Evolutionary conservation across 2,113 vertebrate genomes (phyloP).

Genomic region (Tiliqua scincoides): DNA sequence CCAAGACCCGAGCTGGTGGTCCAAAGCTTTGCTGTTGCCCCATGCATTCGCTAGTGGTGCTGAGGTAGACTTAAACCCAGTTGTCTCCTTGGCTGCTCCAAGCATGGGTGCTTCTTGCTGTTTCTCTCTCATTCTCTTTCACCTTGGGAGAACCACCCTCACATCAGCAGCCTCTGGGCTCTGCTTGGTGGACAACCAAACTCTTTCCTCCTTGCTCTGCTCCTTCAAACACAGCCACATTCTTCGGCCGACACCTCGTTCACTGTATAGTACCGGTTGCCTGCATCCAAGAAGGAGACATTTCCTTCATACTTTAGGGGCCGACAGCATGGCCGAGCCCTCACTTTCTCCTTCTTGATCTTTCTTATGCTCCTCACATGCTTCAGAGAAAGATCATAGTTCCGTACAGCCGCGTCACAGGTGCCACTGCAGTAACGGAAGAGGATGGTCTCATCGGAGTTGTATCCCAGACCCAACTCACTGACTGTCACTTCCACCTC

Average conservation of each 20-base stretch:
- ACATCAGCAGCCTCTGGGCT: neutral
- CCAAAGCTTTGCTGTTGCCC: neutral
- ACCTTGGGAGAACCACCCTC: neutral
- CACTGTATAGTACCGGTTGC: constrained; percentile 87
- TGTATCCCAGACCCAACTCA: constrained; percentile 90
- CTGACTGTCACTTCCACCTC: constrained; percentile 89
- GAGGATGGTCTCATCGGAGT: constrained; percentile 90
- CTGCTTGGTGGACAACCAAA: fast-evolving
- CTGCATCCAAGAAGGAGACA: constrained; percentile 89
- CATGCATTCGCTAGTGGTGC: neutral
- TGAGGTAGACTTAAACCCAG: neutral
- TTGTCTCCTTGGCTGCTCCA: neutral
- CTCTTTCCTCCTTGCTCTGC: neutral
- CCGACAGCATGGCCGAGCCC: constrained; percentile 90
- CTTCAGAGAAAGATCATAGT: constrained; percentile 91
- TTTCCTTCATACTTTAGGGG: constrained; percentile 89
- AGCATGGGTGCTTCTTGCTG: neutral
- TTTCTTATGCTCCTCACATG: constrained; percentile 80
- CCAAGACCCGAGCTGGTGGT: neutral
- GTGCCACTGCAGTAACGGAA: constrained; percentile 96
- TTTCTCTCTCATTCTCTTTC: neutral
- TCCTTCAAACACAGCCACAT: constrained; percentile 92
- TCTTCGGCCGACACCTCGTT: constrained; percentile 90
- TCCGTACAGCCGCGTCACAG: constrained; percentile 80
- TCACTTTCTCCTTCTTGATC: constrained; percentile 77